These are phyloP conservation scores for Nyctereutes procyonoides DNA, from an alignment of 2,113 vertebrate genomes.

Conservation along the genomic window DNA sequence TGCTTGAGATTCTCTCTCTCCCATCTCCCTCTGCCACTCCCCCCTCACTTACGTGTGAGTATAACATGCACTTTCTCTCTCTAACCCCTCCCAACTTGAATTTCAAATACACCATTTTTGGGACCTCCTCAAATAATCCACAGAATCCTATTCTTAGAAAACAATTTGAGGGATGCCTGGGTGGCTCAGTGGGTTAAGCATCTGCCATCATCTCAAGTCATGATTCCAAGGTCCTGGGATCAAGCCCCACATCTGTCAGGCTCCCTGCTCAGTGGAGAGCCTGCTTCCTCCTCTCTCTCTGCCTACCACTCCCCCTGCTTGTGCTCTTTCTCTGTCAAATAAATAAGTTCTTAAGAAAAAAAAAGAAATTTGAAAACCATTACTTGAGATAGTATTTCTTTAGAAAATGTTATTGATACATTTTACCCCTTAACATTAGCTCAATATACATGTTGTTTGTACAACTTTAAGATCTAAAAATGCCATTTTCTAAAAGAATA, in stretches of 20 bases:
- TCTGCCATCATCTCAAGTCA: too few relatives aligned
- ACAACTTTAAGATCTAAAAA: background rate
- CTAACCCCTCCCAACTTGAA: background rate
- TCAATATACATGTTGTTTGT: background rate
- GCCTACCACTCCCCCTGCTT: too few relatives aligned
- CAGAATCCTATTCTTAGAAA: background rate
- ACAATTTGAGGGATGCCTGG: background rate
- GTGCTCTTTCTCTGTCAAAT: too few relatives aligned
- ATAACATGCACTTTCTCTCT: background rate
- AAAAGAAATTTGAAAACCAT: background rate
- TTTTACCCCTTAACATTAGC: background rate
- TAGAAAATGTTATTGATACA: background rate
- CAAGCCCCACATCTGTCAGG: too few relatives aligned
- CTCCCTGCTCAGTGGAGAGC: too few relatives aligned
- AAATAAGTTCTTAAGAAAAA: too few relatives aligned
- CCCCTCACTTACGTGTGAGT: too few relatives aligned
- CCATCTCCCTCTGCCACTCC: too few relatives aligned
- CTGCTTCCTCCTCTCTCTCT: too few relatives aligned
- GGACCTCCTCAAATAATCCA: background rate
- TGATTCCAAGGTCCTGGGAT: too few relatives aligned
- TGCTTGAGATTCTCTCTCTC: too few relatives aligned
- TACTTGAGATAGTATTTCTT: constrained; percentile 17
- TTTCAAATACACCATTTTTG: background rate
- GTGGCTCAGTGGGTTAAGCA: too few relatives aligned
- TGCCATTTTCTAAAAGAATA: constrained; percentile 27